These are phyloP conservation scores for Hemibagrus wyckioides DNA, from an alignment of 2,113 vertebrate species.

Conservation along the genomic window DNA sequence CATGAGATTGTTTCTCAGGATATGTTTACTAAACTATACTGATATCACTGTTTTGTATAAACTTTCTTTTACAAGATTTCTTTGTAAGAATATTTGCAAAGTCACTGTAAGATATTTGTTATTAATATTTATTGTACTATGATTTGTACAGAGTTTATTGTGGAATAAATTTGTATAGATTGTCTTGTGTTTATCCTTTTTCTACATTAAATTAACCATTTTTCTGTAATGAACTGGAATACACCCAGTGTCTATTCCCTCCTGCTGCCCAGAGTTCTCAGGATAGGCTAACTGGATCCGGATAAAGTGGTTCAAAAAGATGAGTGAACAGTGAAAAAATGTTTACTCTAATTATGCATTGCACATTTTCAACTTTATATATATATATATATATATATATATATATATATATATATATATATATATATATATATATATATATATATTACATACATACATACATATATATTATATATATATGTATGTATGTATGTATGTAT, in stretches of 20 bases:
- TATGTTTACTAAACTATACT: neutral
- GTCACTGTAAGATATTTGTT: neutral
- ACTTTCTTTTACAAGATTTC: neutral
- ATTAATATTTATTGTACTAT: neutral
- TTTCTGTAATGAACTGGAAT: neutral
- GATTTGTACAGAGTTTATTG: neutral
- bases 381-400: too few species aligned
- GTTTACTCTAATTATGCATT: neutral
- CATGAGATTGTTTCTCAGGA: neutral
- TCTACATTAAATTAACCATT: neutral
- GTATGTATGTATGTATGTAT: too few species aligned
- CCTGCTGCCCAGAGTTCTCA: neutral
- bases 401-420: too few species aligned
- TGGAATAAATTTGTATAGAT: neutral
- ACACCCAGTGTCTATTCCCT: neutral
- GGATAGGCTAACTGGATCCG: neutral
- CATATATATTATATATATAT: too few species aligned
- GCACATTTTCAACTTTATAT: neutral
- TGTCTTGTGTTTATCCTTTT: neutral
- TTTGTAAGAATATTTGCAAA: neutral
- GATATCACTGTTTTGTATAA: neutral
- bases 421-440: too few species aligned
- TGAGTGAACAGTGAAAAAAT: neutral
- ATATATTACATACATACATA: too few species aligned
- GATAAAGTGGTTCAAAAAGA: neutral